Conservation (phyloP, 2,113 vertebrate species). For the Channa argus region DNA sequence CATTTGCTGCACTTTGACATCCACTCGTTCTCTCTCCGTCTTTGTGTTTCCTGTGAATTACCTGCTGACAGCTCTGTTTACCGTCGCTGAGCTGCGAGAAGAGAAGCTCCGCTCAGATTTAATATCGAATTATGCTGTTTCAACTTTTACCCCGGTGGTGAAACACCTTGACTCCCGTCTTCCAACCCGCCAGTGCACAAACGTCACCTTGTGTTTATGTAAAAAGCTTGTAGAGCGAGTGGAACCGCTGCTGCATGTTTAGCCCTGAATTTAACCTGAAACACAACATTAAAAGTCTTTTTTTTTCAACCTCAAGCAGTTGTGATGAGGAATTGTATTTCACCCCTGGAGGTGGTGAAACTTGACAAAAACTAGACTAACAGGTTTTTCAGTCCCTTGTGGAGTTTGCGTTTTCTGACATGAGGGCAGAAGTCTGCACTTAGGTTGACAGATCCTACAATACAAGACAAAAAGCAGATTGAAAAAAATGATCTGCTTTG, state of each 20-base stretch:
- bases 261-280: constrained; percentile 21
- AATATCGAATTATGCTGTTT: constrained; percentile 32
- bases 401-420: constrained; percentile 36
- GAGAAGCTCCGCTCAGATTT: not conserved
- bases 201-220: constrained; percentile 28
- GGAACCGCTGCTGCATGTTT: not conserved
- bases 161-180: not conserved
- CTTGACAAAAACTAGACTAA: constrained; percentile 28
- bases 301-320: not conserved
- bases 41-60: not conserved
- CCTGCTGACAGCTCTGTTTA: constrained; percentile 6
- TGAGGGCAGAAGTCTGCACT: constrained; percentile 22
- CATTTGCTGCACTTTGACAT: not conserved
- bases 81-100: not conserved
- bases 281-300: constrained; percentile 1
- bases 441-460: constrained; percentile 22
- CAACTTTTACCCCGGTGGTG: not conserved
- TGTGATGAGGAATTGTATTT: constrained; percentile 12
- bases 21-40: not conserved
- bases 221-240: not conserved
- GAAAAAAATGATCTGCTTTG: constrained; percentile 12
- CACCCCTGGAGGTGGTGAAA: constrained; percentile 16
- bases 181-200: constrained; percentile 8
- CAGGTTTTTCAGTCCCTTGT: constrained; percentile 43
- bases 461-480: constrained; percentile 33